A percentile compares a stretch with the other conserved stretches of the same genome.
Conservation (phyloP, 2,113 vertebrate genomes). For the Onychorhynchus coronatus region DNA sequence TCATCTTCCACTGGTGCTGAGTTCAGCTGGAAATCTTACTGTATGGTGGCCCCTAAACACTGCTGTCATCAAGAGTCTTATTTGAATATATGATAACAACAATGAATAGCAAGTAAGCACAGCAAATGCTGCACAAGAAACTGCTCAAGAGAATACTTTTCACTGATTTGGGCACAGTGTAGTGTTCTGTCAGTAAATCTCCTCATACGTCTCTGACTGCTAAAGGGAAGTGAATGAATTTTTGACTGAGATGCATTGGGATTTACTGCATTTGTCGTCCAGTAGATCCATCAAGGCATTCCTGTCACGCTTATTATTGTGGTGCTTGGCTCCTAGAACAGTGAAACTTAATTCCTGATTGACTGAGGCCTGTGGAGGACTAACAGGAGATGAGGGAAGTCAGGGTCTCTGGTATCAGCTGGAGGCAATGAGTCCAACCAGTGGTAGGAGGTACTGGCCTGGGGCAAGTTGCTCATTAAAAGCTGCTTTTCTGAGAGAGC, state of each 20-base stretch:
- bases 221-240: not conserved
- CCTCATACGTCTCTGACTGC: not conserved
- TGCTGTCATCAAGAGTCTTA: not conserved
- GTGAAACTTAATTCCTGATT: not conserved
- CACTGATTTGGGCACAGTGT: not conserved
- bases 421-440: not conserved
- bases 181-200: not conserved
- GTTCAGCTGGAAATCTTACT: fast-evolving
- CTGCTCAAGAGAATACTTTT: not conserved
- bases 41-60: not conserved
- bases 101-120: not conserved
- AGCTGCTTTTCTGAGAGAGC: not conserved
- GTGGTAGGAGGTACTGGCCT: not conserved
- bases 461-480: not conserved
- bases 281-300: not conserved
- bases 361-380: not conserved
- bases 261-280: not conserved
- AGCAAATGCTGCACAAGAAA: not conserved
- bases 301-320: not conserved
- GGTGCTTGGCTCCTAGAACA: not conserved
- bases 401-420: fast-evolving
- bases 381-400: fast-evolving
- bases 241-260: not conserved
- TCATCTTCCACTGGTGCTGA: not conserved
- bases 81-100: not conserved